These are phyloP conservation scores for Clarias batrachus DNA, from an alignment of 2,113 vertebrate genomes.

Conservation along the genomic window DNA sequence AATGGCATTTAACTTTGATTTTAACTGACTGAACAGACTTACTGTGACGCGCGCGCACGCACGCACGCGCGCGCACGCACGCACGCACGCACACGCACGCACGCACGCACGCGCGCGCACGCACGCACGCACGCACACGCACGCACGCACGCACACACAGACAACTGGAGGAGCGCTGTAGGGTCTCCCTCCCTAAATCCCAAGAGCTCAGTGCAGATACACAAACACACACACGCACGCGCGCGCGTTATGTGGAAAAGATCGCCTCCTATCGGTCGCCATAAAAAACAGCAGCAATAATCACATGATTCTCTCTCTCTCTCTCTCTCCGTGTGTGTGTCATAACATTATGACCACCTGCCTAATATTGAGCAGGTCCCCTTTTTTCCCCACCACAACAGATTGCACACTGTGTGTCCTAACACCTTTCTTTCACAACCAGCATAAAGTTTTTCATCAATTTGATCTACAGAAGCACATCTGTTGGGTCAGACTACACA, in stretches of 20 bases:
- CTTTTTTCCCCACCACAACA: too few species aligned
- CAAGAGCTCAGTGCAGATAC: neutral
- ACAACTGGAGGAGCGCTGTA: too few species aligned
- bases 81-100: neutral
- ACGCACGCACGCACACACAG: neutral
- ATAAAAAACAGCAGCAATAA: neutral
- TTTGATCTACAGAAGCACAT: too few species aligned
- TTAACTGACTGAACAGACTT: neutral
- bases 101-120: neutral
- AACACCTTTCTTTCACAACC: too few species aligned
- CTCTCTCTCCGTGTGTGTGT: too few species aligned
- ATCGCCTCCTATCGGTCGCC: conserved; percentile 68
- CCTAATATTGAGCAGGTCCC: too few species aligned
- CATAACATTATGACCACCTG: too few species aligned
- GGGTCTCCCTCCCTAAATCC: neutral
- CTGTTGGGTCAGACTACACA: too few species aligned
- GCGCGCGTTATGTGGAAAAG: conserved; percentile 50
- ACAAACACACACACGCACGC: neutral
- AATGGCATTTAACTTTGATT: too few species aligned
- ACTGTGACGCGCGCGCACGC: neutral
- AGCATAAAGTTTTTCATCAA: too few species aligned
- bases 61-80: neutral
- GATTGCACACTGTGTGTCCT: too few species aligned
- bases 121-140: neutral
- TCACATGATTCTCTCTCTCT: too few species aligned